Conservation (phyloP, 1,140 invertebrate genomes). For the Eumeta japonica region DNA sequence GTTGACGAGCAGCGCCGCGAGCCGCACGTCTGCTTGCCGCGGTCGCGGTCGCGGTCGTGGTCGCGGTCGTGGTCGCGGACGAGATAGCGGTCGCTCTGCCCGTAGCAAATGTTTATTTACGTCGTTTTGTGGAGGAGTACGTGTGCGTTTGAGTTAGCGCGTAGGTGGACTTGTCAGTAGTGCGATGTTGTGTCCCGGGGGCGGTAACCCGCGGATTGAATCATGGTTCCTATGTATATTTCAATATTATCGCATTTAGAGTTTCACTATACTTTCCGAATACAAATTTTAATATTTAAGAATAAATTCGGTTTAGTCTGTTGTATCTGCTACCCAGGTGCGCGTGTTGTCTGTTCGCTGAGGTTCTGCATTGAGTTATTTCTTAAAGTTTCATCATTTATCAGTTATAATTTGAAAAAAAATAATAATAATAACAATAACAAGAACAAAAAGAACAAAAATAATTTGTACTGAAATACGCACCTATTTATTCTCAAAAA, state of each 20-base stretch:
- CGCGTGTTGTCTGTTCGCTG: slow-evolving; percentile 49
- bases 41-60: too few relatives aligned
- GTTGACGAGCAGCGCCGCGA: slow-evolving; percentile 26
- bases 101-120: slow-evolving; percentile 30
- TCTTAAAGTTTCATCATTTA: slow-evolving; percentile 31
- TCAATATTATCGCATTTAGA: slow-evolving; percentile 58
- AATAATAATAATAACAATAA: too few relatives aligned
- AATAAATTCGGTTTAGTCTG: slow-evolving; percentile 55
- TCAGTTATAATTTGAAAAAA: too few relatives aligned
- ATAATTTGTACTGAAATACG: too few relatives aligned
- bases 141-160: slow-evolving; percentile 41
- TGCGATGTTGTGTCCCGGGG: slow-evolving; percentile 52
- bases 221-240: slow-evolving; percentile 59
- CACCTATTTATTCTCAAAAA: too few relatives aligned
- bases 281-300: slow-evolving; percentile 58
- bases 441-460: too few relatives aligned
- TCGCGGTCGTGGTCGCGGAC: too few relatives aligned
- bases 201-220: slow-evolving; percentile 45
- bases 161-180: slow-evolving; percentile 48
- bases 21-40: too few relatives aligned
- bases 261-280: slow-evolving; percentile 57
- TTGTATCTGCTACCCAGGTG: slow-evolving; percentile 48
- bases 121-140: slow-evolving; percentile 35
- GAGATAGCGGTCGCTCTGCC: too few relatives aligned
- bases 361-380: too few relatives aligned